phyloP scores from a whole-genome alignment of 2,888 invertebrate genomes.

The Hirtodrosophila cameraria region DNA sequence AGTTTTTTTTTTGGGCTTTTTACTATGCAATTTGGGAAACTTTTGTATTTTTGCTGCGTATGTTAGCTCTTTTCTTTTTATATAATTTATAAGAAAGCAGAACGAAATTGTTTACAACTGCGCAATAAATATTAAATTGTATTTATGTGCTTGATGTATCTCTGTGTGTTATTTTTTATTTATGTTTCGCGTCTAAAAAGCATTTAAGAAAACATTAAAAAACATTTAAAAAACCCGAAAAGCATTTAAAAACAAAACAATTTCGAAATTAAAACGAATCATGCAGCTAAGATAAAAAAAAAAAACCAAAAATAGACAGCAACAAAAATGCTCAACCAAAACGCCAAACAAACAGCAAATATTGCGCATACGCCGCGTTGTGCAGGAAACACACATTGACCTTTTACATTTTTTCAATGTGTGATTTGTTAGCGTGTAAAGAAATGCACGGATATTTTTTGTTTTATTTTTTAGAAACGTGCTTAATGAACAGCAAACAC shows the following conservation, averaged over 20 bases:
- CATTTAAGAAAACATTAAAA: constrained; percentile 56
- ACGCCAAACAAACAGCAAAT: constrained; percentile 6
- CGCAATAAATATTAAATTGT: constrained; percentile 42
- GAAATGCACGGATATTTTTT: constrained; percentile 7
- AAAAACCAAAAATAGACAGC: constrained; percentile 27
- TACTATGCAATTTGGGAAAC: constrained; percentile 17
- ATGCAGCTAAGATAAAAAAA: constrained; percentile 16
- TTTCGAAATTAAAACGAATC: not conserved
- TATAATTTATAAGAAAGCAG: constrained; percentile 15
- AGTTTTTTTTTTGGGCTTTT: constrained; percentile 18
- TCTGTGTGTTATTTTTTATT: constrained; percentile 32
- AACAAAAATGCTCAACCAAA: constrained; percentile 6
- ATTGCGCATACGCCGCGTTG: constrained; percentile 57
- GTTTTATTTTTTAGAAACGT: not conserved
- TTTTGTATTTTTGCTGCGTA: not conserved
- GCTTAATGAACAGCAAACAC: constrained; percentile 20
- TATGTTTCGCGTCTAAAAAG: constrained; percentile 34
- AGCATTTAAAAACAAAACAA: constrained; percentile 15
- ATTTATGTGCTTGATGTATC: constrained; percentile 16
- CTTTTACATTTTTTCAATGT: not conserved
- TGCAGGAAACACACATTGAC: constrained; percentile 19
- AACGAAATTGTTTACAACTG: constrained; percentile 39
- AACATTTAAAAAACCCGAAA: constrained; percentile 7
- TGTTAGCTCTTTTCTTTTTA: constrained; percentile 4
- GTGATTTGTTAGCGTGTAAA: not conserved